Evolutionary conservation across 2,797 vertebrate genomes (phyloP), one percentile per base, ranked within the genome.

Genomic region (Buceros bicornis): DNA sequence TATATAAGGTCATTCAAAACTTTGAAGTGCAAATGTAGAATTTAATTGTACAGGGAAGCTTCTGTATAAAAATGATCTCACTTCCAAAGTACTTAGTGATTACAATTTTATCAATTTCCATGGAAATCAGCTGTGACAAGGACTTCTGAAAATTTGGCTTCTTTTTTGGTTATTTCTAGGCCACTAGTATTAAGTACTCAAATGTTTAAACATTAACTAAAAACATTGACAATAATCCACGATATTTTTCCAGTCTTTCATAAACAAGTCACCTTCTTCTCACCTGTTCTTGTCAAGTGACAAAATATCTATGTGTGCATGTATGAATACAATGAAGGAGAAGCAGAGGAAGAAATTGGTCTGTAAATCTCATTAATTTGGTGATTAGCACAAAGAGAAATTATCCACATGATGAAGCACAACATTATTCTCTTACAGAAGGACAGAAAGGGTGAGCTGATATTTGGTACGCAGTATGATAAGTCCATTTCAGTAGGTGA

Each of bases 361-460:
- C 33, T 71, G 31, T 47, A 90, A 72, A 76, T 87, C 74, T 92
- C 86, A 94, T 95, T 94, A 96, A 90, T 82, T 89, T 3, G 5
- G 31, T 72, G 51, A 92, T 82, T 95, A 88, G 28, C 67, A 79
- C 40, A 69, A 93, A 72, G 37, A 69, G 35, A 92, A 94, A 91
- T 94, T 88, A 85, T 83, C 42, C 50, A 89, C 67, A 60, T 71
- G n/a, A 48, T 74, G 79, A 90, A 92, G 90, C 83, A 89, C 66
- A 92, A 90, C 45, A 87, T 82, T 79, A 84, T 90, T 92, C 28
- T 89, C 31, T 89, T 70, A 18, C 6, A 84, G 62, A 93, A 95
- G 67, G 77, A 58, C 35, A 60, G 16, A 62, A 90, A 79, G 58
- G 17, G 35, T 80, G 47, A 93, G n/a, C 13, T 81, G 33, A 47